Base-by-base conservation (phyloP, 2,797 vertebrate species). In the Rallus crepitans region DNA sequence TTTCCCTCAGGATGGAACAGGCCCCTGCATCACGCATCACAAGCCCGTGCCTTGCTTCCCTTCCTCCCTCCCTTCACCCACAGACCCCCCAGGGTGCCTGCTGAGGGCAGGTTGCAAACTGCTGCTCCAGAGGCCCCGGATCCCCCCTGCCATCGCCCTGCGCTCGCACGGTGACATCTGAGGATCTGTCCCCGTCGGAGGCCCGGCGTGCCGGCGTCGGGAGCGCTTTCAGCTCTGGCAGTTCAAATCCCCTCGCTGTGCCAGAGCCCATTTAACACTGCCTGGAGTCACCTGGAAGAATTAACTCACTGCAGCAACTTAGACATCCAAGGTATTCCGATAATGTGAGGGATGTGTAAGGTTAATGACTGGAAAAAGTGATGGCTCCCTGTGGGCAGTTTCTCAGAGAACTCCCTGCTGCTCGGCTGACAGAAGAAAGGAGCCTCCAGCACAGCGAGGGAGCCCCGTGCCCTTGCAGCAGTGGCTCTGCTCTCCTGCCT, bases 331-430 rank as follows among this genome's bases (percentile, higher is more conserved):
- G 89, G 82, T 88, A 93, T 87, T 82, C 89, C 10, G 65, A 68
- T 95, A 96, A 96, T 88, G 95, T 9, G 89, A 81, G 95, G 95
- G 97, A 97, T 84, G 96, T 84, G 93, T 25, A 39, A 96, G 97
- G 97, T 97, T 97, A 97, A 97, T 96, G 95, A 96, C 96, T 95
- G 96, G 93, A 88, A 95, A 95, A 97, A 97, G 90, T 75, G 92
- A 94, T 96, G 8, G 50, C 95, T 97, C 96, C 97, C 94, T 66
- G 92, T 87, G 97, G 97, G 95, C 95, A 96, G 94, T 94, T 95
- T 95, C 91, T 95, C 91, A 94, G 89, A 68, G 85, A 94, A 56
- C 92, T 94, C 95, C 97, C 97, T 19, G 95, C 95, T 96, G 97
- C 78, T 96, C 33, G 68, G 88, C 89, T 96, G 95, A 84, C 90